Conservation (phyloP, 2,888 invertebrate species). For the Orchestes rusci region DNA sequence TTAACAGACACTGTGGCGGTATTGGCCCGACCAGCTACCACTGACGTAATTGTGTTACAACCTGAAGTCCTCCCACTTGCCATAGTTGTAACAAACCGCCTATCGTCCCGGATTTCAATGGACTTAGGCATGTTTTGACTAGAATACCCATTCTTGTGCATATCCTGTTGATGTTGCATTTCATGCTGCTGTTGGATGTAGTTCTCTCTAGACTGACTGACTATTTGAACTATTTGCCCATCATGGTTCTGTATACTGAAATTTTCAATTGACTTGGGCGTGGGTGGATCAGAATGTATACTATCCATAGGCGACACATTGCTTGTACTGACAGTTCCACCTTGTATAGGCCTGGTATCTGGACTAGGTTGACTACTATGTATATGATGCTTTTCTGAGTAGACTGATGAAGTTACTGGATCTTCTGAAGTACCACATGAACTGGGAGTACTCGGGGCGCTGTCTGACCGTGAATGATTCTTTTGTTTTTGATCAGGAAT, state of each 20-base stretch:
- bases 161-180: constrained; percentile 13
- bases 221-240: constrained; percentile 21
- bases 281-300: constrained; percentile 51
- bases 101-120: constrained; percentile 7
- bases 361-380: constrained; percentile 45
- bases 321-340: constrained; percentile 78
- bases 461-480: constrained; percentile 44
- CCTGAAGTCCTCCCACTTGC: constrained; percentile 71
- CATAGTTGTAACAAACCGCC: constrained; percentile 50
- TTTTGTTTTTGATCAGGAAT: constrained; percentile 40
- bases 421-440: constrained; percentile 53
- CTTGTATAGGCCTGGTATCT: constrained; percentile 71
- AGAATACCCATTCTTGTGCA: constrained; percentile 24
- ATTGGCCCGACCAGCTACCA: constrained; percentile 66
- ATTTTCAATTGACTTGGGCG: constrained; percentile 28
- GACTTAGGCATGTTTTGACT: constrained; percentile 17
- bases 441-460: constrained; percentile 49
- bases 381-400: constrained; percentile 50
- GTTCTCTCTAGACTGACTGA: constrained; percentile 20
- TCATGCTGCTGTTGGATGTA: constrained; percentile 17
- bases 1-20: constrained; percentile 72
- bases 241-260: constrained; percentile 20
- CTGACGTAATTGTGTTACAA: constrained; percentile 75
- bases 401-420: constrained; percentile 65
- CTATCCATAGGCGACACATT: constrained; percentile 66